Evolutionary conservation across 2,888 invertebrate species (phyloP).

Genomic region (Ctena decussata): DNA sequence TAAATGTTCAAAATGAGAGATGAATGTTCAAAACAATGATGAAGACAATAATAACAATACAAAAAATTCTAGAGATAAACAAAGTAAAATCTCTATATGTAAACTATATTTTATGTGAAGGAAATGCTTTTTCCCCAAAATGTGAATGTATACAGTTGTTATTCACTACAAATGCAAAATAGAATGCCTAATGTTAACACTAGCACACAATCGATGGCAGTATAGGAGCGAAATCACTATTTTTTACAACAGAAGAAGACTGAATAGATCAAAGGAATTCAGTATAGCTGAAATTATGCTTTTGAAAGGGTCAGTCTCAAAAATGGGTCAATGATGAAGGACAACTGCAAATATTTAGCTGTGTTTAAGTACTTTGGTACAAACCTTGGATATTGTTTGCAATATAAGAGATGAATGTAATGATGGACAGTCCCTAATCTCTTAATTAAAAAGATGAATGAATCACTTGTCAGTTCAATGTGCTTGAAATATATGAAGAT

Average conservation of each 20-base stretch:
- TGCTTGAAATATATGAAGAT: background rate
- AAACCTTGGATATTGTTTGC: background rate
- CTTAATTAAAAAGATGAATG: background rate
- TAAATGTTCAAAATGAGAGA: background rate
- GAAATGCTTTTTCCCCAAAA: background rate
- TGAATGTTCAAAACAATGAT: background rate
- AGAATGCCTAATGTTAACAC: background rate
- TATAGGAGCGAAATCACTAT: background rate
- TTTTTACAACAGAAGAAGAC: background rate
- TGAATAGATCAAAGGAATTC: background rate
- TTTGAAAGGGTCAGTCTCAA: background rate
- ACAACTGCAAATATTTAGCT: background rate
- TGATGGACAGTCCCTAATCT: background rate
- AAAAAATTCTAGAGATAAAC: background rate
- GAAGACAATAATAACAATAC: background rate
- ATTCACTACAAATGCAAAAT: background rate
- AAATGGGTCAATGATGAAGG: background rate
- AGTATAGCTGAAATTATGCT: background rate
- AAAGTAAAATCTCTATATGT: background rate
- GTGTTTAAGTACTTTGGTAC: background rate
- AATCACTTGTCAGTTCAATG: background rate
- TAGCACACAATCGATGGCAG: background rate
- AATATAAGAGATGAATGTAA: background rate
- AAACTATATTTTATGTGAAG: background rate
- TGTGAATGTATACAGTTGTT: background rate